Percentiles rank a stretch among this genome's conserved stretches.
Evolutionary conservation across 2,888 invertebrate genomes (phyloP).

Genomic region (Synergus laeviventris): DNA sequence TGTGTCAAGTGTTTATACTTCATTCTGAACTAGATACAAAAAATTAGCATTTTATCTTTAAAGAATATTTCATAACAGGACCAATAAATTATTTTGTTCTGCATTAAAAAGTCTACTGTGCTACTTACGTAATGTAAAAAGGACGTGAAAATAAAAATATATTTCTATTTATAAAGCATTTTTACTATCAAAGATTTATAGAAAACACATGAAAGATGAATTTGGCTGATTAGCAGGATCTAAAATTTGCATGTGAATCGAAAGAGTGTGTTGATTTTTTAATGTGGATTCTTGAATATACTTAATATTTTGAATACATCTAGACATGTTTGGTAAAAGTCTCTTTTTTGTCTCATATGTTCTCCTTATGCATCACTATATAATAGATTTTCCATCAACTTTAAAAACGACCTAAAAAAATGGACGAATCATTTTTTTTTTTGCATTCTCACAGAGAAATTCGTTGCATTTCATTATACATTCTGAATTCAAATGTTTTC

Average conservation of each 20-base stretch:
- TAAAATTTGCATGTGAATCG: slow-evolving; percentile 10
- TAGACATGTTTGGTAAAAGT: too few relatives aligned
- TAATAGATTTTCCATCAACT: too few relatives aligned
- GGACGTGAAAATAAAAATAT: neutral
- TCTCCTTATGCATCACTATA: too few relatives aligned
- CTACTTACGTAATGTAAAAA: too few relatives aligned
- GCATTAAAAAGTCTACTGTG: neutral
- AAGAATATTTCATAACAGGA: too few relatives aligned
- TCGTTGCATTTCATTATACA: neutral
- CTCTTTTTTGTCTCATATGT: too few relatives aligned
- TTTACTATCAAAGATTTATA: neutral
- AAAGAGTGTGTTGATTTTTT: too few relatives aligned
- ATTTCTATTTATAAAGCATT: neutral
- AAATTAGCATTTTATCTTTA: too few relatives aligned
- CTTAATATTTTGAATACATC: too few relatives aligned
- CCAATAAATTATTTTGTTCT: neutral
- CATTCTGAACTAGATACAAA: neutral
- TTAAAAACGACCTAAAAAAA: neutral
- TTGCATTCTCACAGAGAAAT: neutral
- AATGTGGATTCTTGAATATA: too few relatives aligned
- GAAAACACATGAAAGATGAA: neutral
- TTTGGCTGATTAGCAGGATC: neutral
- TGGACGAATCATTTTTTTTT: neutral
- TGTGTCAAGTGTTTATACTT: too few relatives aligned
- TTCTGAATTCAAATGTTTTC: neutral